Percentiles rank a stretch among this genome's conserved stretches.
These are phyloP conservation scores for Arnoldichthys spilopterus DNA, from an alignment of 2,797 vertebrate species.

Conservation along the genomic window DNA sequence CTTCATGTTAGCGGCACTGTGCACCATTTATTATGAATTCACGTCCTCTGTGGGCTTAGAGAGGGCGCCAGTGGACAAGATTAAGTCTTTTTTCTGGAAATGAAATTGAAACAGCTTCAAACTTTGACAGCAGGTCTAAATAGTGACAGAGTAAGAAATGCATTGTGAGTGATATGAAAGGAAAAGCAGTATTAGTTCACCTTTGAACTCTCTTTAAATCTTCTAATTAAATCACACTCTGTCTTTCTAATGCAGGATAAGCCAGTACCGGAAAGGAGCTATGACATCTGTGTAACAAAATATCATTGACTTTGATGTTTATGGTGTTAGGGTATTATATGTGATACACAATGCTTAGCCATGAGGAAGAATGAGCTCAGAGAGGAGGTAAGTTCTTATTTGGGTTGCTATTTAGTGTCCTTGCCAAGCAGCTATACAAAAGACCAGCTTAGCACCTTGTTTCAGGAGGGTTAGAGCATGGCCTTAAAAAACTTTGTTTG, in stretches of 20 bases:
- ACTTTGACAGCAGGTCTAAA: not conserved
- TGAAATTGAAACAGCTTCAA: not conserved
- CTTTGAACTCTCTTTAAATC: not conserved
- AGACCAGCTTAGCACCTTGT: conserved; percentile 36
- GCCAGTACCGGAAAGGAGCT: not conserved
- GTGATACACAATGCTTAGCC: conserved; percentile 14
- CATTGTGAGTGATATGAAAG: no score
- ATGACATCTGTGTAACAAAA: not conserved
- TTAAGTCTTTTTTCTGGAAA: not conserved
- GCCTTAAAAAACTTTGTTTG: conserved; percentile 13
- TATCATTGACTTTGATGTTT: conserved; percentile 12
- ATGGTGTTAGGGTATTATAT: conserved; percentile 11
- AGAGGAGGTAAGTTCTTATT: conserved; percentile 10
- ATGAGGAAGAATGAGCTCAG: conserved; percentile 11
- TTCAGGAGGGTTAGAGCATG: conserved; percentile 28
- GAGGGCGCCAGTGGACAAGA: not conserved
- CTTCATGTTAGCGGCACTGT: not conserved
- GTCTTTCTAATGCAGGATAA: not conserved
- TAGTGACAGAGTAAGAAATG: not conserved
- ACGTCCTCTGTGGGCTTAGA: not conserved
- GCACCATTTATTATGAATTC: not conserved
- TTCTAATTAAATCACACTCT: not conserved
- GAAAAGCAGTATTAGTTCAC: not conserved
- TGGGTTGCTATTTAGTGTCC: conserved; percentile 14
- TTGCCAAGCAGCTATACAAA: conserved; percentile 1